Conservation (phyloP, 2,113 vertebrate genomes). For the Limanda limanda region DNA sequence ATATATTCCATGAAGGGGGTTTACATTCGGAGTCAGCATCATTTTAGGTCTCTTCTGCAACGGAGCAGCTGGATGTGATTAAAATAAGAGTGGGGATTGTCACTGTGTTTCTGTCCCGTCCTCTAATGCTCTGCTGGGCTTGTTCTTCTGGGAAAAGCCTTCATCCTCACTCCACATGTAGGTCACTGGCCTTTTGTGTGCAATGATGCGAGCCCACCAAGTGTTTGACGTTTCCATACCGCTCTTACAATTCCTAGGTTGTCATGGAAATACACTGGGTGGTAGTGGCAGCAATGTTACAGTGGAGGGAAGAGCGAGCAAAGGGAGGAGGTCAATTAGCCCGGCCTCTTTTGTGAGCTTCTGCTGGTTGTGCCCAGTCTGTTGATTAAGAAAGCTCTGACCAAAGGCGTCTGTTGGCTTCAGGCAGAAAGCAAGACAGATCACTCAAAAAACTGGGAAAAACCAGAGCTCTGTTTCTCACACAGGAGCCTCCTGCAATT, state of each 20-base stretch:
- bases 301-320: slow-evolving; percentile 62
- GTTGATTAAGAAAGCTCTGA: slow-evolving; percentile 64
- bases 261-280: slow-evolving; percentile 81
- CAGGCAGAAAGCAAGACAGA: slow-evolving; percentile 36
- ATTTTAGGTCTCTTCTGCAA: slow-evolving; percentile 16
- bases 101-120: slow-evolving; percentile 39
- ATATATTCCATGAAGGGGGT: neutral
- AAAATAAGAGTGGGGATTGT: neutral
- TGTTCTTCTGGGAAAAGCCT: slow-evolving; percentile 79
- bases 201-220: slow-evolving; percentile 66
- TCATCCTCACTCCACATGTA: slow-evolving; percentile 72
- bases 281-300: slow-evolving; percentile 66
- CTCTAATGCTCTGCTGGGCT: slow-evolving; percentile 38
- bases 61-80: slow-evolving; percentile 22
- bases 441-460: slow-evolving; percentile 36
- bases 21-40: neutral
- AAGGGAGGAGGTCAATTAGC: slow-evolving; percentile 75
- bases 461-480: slow-evolving; percentile 31
- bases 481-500: neutral
- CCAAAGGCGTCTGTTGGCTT: slow-evolving; percentile 57
- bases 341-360: slow-evolving; percentile 70
- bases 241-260: slow-evolving; percentile 78
- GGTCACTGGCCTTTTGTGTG: slow-evolving; percentile 78
- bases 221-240: slow-evolving; percentile 85
- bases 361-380: slow-evolving; percentile 47